These are phyloP conservation scores for Barypeithes pellucidus DNA, from an alignment of 2,888 invertebrate species.

Conservation along the genomic window DNA sequence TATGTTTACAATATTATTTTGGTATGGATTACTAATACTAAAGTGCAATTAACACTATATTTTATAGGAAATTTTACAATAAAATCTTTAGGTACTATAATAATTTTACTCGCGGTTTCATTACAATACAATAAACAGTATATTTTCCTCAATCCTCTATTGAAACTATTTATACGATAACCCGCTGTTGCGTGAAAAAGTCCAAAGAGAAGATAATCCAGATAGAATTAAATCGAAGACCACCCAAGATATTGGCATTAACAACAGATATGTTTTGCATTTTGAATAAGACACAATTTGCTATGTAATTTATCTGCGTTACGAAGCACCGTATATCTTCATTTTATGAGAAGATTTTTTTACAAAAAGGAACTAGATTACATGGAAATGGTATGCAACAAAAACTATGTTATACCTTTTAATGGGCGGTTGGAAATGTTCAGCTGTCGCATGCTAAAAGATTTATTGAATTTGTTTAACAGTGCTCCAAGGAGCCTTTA, in stretches of 20 bases:
- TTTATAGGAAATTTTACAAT: no score
- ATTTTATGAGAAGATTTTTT: constrained; percentile 6
- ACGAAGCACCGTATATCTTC: constrained; percentile 14
- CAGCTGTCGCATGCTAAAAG: constrained; percentile 29
- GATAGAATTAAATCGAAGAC: constrained; percentile 31
- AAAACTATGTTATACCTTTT: constrained; percentile 44
- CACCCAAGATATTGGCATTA: constrained; percentile 30
- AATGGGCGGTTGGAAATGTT: constrained; percentile 39
- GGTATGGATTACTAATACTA: no score
- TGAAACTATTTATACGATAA: not conserved
- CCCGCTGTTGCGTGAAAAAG: not conserved
- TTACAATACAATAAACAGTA: no score
- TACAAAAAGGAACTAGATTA: constrained; percentile 27
- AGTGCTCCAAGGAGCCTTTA: not conserved
- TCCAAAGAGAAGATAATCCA: constrained; percentile 12
- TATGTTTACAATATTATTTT: no score
- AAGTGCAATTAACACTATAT: no score
- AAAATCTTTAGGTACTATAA: no score
- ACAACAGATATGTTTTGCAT: constrained; percentile 29
- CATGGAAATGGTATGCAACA: constrained; percentile 25
- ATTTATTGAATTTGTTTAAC: constrained; percentile 32
- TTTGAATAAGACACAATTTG: constrained; percentile 28
- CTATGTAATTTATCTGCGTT: constrained; percentile 29
- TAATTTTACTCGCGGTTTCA: no score
- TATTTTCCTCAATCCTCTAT: not conserved